These are phyloP conservation scores for Corvus hawaiiensis DNA, from an alignment of 2,113 vertebrate species.

Conservation along the genomic window DNA sequence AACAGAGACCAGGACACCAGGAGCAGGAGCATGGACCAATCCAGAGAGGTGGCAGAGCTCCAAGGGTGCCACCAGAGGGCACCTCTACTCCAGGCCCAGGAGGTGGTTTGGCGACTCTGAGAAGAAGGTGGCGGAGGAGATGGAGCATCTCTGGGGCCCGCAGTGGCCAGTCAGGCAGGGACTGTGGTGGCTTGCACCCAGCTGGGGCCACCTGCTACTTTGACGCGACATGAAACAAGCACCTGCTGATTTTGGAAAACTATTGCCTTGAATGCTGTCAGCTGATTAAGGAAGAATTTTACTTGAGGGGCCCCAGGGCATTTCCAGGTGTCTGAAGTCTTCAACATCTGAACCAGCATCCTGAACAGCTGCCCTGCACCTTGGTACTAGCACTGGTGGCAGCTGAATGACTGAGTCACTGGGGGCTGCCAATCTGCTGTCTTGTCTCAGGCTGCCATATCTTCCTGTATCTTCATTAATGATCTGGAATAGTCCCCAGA, in stretches of 20 bases:
- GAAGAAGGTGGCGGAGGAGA: neutral
- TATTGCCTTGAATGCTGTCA: neutral
- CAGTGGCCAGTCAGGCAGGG: neutral
- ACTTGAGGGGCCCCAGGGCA: too few relatives aligned
- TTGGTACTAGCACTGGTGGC: neutral
- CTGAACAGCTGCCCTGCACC: neutral
- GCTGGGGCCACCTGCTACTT: neutral
- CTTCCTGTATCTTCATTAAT: neutral
- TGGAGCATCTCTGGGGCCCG: neutral
- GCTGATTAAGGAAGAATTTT: neutral
- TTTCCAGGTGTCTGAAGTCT: neutral
- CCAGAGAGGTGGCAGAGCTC: neutral
- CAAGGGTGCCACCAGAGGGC: constrained; percentile 7
- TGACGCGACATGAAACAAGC: neutral
- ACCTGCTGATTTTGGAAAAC: neutral
- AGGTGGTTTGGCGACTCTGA: neutral
- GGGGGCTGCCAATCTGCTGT: neutral
- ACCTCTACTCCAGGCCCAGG: neutral
- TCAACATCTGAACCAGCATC: neutral
- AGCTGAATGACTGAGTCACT: neutral
- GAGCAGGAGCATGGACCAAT: neutral
- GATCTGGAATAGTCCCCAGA: neutral
- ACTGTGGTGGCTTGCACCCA: fast-evolving
- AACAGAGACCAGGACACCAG: neutral
- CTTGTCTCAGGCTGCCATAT: neutral